phyloP scores from a whole-genome alignment of 2,888 invertebrate species.

The Chymomyza caudatula region DNA sequence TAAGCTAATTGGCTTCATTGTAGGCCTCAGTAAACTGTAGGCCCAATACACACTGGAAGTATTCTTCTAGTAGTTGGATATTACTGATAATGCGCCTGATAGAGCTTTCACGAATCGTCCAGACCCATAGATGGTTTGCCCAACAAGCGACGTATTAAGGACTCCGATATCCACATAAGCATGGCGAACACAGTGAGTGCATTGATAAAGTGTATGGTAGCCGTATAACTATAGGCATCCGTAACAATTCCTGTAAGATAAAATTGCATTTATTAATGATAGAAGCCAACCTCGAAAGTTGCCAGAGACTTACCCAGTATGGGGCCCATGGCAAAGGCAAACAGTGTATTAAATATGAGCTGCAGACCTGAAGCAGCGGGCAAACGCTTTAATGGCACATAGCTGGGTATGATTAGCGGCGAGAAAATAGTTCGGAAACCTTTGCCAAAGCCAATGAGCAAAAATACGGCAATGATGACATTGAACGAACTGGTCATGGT shows the following conservation, averaged over 20 bases:
- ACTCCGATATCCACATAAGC: slow-evolving; percentile 65
- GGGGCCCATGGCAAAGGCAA: slow-evolving; percentile 82
- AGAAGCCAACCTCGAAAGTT: not conserved
- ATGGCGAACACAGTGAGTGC: slow-evolving; percentile 62
- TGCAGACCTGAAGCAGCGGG: slow-evolving; percentile 86
- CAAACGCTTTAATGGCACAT: slow-evolving; percentile 84
- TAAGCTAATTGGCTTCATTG: too few species aligned
- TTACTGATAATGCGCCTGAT: not conserved
- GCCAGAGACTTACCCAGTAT: slow-evolving; percentile 80
- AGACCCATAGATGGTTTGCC: slow-evolving; percentile 36
- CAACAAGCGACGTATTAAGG: slow-evolving; percentile 53
- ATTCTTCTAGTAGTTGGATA: not conserved
- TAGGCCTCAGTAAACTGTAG: too few species aligned
- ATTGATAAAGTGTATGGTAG: slow-evolving; percentile 72
- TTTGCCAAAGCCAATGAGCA: slow-evolving; percentile 85
- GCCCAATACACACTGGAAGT: too few species aligned
- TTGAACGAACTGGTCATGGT: slow-evolving; percentile 80
- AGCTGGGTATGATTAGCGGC: slow-evolving; percentile 85
- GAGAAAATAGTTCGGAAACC: slow-evolving; percentile 87
- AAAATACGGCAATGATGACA: slow-evolving; percentile 80
- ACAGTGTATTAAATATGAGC: slow-evolving; percentile 82
- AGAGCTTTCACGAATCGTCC: not conserved
- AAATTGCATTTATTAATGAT: not conserved
- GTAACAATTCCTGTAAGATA: slow-evolving; percentile 62
- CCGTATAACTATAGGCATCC: slow-evolving; percentile 60